Evolutionary conservation across 2,113 vertebrate species (phyloP).

Genomic region (Sinosuthora webbiana): DNA sequence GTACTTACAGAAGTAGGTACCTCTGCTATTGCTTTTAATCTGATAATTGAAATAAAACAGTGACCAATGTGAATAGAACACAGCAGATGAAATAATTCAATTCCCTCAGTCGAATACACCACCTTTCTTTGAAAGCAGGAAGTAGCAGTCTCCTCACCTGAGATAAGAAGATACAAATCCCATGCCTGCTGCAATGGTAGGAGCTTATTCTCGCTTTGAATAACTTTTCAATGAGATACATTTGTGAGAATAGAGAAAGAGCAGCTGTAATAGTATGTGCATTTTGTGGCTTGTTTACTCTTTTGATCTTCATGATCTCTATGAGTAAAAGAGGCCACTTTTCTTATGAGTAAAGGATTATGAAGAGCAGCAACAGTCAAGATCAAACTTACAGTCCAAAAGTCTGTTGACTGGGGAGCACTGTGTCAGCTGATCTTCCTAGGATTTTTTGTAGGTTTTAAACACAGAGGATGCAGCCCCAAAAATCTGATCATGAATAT

Average conservation of each 20-base stretch:
- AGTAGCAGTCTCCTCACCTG: background rate
- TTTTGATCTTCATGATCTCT: background rate
- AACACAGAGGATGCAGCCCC: background rate
- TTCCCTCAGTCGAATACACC: background rate
- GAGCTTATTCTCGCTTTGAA: background rate
- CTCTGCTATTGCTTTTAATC: background rate
- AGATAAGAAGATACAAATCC: background rate
- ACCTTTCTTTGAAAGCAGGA: background rate
- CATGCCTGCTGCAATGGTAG: background rate
- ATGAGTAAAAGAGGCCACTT: background rate
- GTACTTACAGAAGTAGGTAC: background rate
- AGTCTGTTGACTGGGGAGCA: background rate
- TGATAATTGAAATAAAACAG: background rate
- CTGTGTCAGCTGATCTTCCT: background rate
- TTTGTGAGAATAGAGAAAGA: background rate
- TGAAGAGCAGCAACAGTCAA: background rate
- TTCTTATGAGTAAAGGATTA: background rate
- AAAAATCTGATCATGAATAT: background rate
- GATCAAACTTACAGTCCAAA: background rate
- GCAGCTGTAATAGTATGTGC: background rate
- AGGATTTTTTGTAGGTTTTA: background rate
- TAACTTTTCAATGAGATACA: background rate
- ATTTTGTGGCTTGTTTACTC: background rate
- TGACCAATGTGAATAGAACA: background rate
- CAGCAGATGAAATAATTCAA: background rate